Evolutionary conservation across 2,113 vertebrate genomes (phyloP), one percentile per base, ranked within the genome.

Genomic region (Xiphophorus maculatus): DNA sequence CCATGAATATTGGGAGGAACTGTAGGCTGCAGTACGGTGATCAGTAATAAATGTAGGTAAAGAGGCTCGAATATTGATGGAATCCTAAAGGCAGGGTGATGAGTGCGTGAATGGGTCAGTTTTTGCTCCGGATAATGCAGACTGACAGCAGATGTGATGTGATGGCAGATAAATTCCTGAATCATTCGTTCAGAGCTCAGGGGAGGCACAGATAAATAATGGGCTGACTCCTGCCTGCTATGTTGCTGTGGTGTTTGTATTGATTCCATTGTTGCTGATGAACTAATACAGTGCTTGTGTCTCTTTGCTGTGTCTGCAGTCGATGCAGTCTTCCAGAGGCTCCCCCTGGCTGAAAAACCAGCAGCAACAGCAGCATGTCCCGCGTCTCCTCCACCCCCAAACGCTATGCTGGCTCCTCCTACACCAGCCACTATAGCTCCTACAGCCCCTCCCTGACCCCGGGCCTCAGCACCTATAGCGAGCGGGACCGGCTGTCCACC

Each of bases 381-480:
- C 97, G 97, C 79, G 94, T 97, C 77, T 97, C 97, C 90, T 97
- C 97, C 89, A 96, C 96, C 35, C 94, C 97, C 93, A 98, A 97
- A 94, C 96, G 96, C 48, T 97, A 96, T 28, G 84, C 85, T 61
- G 93, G 93, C 90, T 84, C 95, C 66, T 94, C 94, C 92, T 97
- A 95, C 87, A 92, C 94, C 12, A 91, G 94, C 83, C 93, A 94
- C 91, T 98, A 97, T 93, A 94, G 93, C 91, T 95, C 95, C 85
- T 98, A 97, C 85, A 82, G 91, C 83, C 94, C 95, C 74, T 95
- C 96, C 88, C 77, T 94, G 89, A 95, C 95, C 13, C 94, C 97
- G 35, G 88, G 93, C 66, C 89, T 97, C 80, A 74, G 94, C 79
- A 77, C 96, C 35, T 98, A 96, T 63, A 79, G 93, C 0, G 96